These are phyloP conservation scores for Yponomeuta malinellus DNA, from an alignment of 2,888 invertebrate species.

Conservation along the genomic window DNA sequence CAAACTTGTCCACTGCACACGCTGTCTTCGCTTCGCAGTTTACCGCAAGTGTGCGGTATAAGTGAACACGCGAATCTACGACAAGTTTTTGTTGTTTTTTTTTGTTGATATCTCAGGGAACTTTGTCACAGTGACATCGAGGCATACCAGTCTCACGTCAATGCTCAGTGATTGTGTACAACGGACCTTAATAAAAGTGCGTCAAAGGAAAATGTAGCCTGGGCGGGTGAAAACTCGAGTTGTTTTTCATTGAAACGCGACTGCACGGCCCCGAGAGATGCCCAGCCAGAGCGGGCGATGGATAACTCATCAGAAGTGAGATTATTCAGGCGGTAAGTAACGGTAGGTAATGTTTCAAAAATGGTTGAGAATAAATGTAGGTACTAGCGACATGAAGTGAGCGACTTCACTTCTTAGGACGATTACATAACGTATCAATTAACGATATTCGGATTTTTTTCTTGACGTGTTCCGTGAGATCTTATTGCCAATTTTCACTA, in stretches of 20 bases:
- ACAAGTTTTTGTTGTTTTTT: neutral
- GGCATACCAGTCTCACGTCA: slow-evolving; percentile 36
- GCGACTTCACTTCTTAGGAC: too few species aligned
- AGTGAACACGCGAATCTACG: neutral
- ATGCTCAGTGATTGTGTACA: slow-evolving; percentile 40
- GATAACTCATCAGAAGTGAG: neutral
- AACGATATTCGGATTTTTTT: too few species aligned
- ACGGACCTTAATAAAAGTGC: slow-evolving; percentile 48
- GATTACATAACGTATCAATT: too few species aligned
- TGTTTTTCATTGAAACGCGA: slow-evolving; percentile 43
- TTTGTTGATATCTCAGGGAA: slow-evolving; percentile 20
- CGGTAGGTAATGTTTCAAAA: too few species aligned
- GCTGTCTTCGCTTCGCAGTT: neutral
- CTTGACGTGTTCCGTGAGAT: too few species aligned
- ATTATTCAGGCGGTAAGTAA: too few species aligned
- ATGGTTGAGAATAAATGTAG: too few species aligned
- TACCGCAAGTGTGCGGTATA: neutral
- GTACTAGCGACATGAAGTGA: too few species aligned
- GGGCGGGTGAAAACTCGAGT: slow-evolving; percentile 41
- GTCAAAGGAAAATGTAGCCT: slow-evolving; percentile 47
- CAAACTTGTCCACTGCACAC: slow-evolving; percentile 48
- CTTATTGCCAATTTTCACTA: too few species aligned
- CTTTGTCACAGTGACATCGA: slow-evolving; percentile 24
- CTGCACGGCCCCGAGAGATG: slow-evolving; percentile 32
- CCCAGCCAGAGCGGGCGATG: slow-evolving; percentile 41